phyloP scores from a whole-genome alignment of 2,888 invertebrate species.

The Enchytraeus crypticus region DNA sequence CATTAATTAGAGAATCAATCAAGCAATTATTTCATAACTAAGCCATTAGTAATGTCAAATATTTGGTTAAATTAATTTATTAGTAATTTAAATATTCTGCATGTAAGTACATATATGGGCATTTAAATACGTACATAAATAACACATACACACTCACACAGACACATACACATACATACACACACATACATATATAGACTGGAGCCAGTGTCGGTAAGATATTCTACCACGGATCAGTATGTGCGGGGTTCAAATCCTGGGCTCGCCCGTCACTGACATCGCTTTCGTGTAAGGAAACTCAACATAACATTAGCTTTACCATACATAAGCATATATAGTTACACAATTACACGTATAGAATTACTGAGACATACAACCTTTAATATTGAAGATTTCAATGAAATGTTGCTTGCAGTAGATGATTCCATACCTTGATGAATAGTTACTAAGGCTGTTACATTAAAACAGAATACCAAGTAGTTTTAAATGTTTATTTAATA shows the following conservation, averaged over 20 bases:
- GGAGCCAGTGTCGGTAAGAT: no score
- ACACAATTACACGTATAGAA: neutral
- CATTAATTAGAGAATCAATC: no score
- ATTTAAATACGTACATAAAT: neutral
- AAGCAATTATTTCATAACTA: no score
- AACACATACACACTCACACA: neutral
- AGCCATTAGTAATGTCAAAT: no score
- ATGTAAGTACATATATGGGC: neutral
- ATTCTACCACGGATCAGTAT: no score
- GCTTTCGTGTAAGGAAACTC: no score
- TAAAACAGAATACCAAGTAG: neutral
- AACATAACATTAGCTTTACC: neutral
- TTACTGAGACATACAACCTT: slow-evolving; percentile 22
- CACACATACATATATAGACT: neutral
- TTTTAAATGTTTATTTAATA: no score
- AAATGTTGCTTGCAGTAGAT: slow-evolving; percentile 32
- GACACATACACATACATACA: neutral
- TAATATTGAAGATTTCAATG: slow-evolving; percentile 30
- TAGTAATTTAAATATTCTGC: no score
- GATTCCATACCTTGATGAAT: slow-evolving; percentile 27
- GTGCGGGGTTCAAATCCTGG: no score
- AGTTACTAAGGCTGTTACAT: slow-evolving; percentile 26
- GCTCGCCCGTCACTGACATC: no score
- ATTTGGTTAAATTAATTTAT: no score
- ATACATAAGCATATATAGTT: neutral